phyloP scores from a whole-genome alignment of 2,888 invertebrate genomes.

The Thysanoteuthis rhombus region DNA sequence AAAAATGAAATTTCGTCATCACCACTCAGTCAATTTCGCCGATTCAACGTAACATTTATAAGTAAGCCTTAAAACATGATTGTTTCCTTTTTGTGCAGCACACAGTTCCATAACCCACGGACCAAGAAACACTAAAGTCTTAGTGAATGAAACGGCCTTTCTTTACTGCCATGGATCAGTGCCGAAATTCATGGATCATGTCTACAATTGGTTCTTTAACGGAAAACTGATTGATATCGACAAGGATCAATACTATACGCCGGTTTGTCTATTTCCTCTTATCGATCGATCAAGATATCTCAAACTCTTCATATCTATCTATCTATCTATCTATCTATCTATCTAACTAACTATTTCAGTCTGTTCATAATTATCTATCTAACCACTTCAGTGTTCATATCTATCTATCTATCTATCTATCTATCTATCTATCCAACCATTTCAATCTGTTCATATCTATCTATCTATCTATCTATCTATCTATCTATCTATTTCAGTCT shows the following conservation, averaged over 20 bases:
- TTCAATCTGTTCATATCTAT: too few species aligned
- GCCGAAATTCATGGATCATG: constrained; percentile 48
- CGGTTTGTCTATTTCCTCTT: constrained; percentile 40
- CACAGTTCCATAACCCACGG: constrained; percentile 44
- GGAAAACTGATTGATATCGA: constrained; percentile 45
- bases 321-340: not conserved
- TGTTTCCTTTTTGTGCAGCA: constrained; percentile 38
- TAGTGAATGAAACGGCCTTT: constrained; percentile 57
- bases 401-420: not conserved
- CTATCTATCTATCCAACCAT: not conserved
- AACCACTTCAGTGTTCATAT: too few species aligned
- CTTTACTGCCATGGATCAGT: constrained; percentile 57
- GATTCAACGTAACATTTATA: too few species aligned
- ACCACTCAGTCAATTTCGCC: too few species aligned
- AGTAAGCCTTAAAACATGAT: not conserved
- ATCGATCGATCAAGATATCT: not conserved
- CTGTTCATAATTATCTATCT: too few species aligned
- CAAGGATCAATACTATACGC: constrained; percentile 44
- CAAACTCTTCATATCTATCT: not conserved
- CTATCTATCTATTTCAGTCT: not conserved
- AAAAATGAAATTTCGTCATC: too few species aligned
- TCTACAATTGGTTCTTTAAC: constrained; percentile 61
- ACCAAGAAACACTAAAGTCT: constrained; percentile 46
- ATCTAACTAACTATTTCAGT: not conserved
- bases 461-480: not conserved